A percentile compares a stretch with the other conserved stretches of the same genome.
phyloP scores from a whole-genome alignment of 2,888 invertebrate genomes.

The Palloptera scutellata region DNA sequence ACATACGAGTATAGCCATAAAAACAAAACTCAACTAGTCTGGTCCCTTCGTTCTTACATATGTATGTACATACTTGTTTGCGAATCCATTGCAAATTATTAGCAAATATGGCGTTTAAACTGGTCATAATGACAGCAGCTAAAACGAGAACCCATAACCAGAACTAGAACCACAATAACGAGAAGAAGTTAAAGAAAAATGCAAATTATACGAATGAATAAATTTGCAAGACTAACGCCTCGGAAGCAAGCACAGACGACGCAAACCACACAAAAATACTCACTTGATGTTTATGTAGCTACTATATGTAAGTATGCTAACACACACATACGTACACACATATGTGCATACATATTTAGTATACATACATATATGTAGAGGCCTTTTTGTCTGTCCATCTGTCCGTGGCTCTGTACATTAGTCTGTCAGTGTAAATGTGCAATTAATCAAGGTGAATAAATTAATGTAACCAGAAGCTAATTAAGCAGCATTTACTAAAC shows the following conservation, averaged over 20 bases:
- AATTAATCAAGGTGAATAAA: constrained; percentile 59
- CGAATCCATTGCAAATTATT: constrained; percentile 25
- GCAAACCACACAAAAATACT: not conserved
- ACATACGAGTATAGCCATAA: constrained; percentile 10
- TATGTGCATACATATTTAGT: not conserved
- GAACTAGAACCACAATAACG: not conserved
- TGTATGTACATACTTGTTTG: constrained; percentile 19
- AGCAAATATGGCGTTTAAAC: constrained; percentile 27
- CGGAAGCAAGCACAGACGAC: constrained; percentile 4
- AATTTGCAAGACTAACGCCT: constrained; percentile 18
- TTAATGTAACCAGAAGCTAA: constrained; percentile 60
- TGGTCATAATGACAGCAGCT: constrained; percentile 18
- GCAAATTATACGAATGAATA: not conserved
- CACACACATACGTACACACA: not conserved
- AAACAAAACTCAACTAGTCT: too few species aligned
- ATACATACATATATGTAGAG: too few species aligned
- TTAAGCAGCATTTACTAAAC: constrained; percentile 58
- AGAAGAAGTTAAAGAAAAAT: constrained; percentile 3
- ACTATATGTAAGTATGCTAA: not conserved
- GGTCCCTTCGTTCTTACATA: not conserved
- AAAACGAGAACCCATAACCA: constrained; percentile 1
- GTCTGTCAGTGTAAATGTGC: constrained; percentile 30
- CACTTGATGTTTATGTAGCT: not conserved
- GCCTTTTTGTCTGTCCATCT: constrained; percentile 11
- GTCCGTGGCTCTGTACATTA: not conserved